Conservation (phyloP, 2,113 vertebrate species). For the Hypanus sabinus region DNA sequence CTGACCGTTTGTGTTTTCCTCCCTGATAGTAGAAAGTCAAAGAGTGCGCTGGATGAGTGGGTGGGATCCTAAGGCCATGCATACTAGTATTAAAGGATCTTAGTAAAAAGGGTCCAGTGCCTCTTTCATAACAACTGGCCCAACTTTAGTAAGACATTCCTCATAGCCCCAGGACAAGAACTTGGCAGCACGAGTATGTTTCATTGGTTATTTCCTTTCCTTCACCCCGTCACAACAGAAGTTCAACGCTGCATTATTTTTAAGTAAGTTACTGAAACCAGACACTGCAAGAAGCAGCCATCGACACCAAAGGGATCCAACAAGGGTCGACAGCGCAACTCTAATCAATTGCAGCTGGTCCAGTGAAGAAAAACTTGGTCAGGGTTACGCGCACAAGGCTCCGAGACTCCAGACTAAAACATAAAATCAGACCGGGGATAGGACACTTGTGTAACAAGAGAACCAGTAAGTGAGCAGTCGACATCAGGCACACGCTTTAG, state of each 20-base stretch:
- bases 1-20: too few relatives aligned
- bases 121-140: too few relatives aligned
- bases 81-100: too few relatives aligned
- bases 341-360: background rate
- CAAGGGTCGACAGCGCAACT: background rate
- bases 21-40: too few relatives aligned
- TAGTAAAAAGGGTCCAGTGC: too few relatives aligned
- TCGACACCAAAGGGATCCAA: background rate
- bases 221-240: background rate
- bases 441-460: background rate
- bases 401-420: background rate
- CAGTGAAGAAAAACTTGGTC: background rate
- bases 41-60: too few relatives aligned
- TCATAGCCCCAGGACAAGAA: too few relatives aligned
- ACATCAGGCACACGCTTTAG: too few relatives aligned
- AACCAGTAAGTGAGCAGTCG: too few relatives aligned
- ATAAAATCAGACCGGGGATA: too few relatives aligned
- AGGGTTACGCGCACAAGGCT: background rate
- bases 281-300: background rate
- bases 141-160: too few relatives aligned
- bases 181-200: background rate
- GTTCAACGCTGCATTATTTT: background rate
- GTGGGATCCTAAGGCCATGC: too few relatives aligned
- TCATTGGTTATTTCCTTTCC: background rate
- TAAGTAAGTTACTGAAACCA: background rate